Evolutionary conservation across 2,797 vertebrate species (phyloP), one percentile per base, ranked within the genome.

Genomic region (Dicrostonyx torquatus): DNA sequence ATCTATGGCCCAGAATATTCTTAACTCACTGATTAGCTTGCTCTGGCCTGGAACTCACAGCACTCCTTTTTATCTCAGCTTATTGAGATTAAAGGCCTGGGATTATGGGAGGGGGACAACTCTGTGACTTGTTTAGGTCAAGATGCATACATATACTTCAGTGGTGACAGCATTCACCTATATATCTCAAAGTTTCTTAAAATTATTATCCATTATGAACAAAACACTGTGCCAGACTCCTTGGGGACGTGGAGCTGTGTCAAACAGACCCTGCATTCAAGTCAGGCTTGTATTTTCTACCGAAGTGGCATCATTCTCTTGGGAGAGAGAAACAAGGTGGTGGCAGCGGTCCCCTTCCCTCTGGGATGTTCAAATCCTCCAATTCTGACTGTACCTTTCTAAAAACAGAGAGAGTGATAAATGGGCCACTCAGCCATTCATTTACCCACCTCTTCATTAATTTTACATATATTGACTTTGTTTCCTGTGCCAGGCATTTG

Each of bases 391-490:
- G 48, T 20, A 18, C 7, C 45, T 66, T 58, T 93, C 75, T 89
- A 15, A 87, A 91, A 90, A 55, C 15, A 89, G n/a, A 90, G 70
- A 68, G 66, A 64, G 18, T 80, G 73, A 92, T 29, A 55, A 70
- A 88, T 80, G 43, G 75, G 34, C 0, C 58, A 87, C 37, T 70
- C 79, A 75, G 15, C 45, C 53, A 72, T 37, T 76, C 43, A 76
- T 76, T 86, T 82, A 70, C 40, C 66, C 31, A 72, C 4, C 40
- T 88, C 50, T 72, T 80, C 48, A 78, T 90, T 87, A 89, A n/a
- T 82, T 91, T 85, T 60, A 43, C 12, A 60, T 60, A 53, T 26
- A 75, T 15, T n/a, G 31, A 77, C n/a, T 87, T 68, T 93, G 60
- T 68, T 77, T 11, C 53, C 31, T 37, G 53, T 89, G 87, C 45